Percentiles rank a stretch among this genome's conserved stretches.
These are phyloP conservation scores for Amblyjoppa fuscipennis DNA, from an alignment of 2,888 invertebrate species.

Conservation along the genomic window DNA sequence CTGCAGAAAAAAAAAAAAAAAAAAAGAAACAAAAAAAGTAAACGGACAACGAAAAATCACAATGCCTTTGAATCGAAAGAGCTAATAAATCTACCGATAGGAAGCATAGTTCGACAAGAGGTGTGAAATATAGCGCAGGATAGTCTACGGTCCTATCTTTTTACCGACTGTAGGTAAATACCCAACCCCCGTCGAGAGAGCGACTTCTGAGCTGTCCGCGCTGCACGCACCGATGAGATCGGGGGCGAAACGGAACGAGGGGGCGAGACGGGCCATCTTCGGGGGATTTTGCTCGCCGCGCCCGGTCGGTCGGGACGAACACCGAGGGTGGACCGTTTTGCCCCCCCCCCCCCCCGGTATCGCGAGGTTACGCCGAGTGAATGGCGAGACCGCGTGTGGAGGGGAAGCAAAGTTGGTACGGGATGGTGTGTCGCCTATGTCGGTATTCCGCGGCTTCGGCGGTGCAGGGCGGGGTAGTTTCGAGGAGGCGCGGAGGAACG, in stretches of 20 bases:
- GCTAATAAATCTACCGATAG: conserved; percentile 62
- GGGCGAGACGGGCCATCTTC: no score
- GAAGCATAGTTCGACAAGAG: conserved; percentile 46
- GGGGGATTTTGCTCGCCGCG: no score
- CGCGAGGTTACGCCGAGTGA: conserved; percentile 23
- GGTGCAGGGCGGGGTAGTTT: conserved; percentile 39
- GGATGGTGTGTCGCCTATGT: conserved; percentile 28
- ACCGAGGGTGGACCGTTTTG: no score
- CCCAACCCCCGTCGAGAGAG: background rate
- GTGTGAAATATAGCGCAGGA: conserved; percentile 1
- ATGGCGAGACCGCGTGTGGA: conserved; percentile 1
- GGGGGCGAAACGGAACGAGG: no score
- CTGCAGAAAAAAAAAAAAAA: conserved; percentile 1
- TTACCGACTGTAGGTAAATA: background rate
- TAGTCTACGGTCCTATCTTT: conserved; percentile 12
- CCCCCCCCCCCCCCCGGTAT: background rate
- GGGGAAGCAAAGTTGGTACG: conserved; percentile 23
- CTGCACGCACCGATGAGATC: background rate
- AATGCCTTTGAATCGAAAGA: conserved; percentile 45
- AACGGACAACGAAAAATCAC: conserved; percentile 31
- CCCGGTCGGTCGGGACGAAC: no score
- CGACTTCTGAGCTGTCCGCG: conserved; percentile 41
- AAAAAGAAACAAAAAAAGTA: background rate
- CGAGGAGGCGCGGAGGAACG: conserved; percentile 49
- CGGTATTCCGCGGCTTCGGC: conserved; percentile 14